Evolutionary conservation across 2,888 invertebrate genomes (phyloP), one percentile per base, ranked within the genome.

Genomic region (Archips xylosteana): DNA sequence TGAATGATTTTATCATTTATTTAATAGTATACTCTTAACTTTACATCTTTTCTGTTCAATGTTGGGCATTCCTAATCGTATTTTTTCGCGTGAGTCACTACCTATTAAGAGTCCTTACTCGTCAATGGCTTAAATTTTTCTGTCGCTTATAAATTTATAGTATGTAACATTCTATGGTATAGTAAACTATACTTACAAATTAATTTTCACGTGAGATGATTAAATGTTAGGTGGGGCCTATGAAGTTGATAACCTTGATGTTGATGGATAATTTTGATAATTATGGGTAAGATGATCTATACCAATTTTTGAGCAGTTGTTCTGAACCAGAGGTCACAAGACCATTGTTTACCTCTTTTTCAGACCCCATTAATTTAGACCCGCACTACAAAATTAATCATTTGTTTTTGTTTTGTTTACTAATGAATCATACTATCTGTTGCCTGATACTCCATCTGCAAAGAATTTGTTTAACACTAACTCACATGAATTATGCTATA

Each of bases 11-110:
- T 23, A 51, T 54, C 32, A 10, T 32, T 57, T 57, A 32, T 12
- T 32, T 32, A 10, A 32, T 3, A 45, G 51, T 54, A 2, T 54
- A n/a, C 51, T 5, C 2, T 36, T 12, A 49, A 8, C 49, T 36
- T n/a, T 12, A 51, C 9, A 47, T 13, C 10, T 32, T n/a, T 36
- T 65, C 3, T 34, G 13, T 62, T 62, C 9, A 15, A 23, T 47
- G 15, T 23, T 45, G 47, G 0, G 8, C 15, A 36, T 61, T 67
- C 23, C 12, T 45, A 66, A 67, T 72, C 67, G 61, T 57, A 36
- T 60, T 71, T 71, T 49, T 69, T 59, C 57, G 49, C 39, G 68
- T 73, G 73, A 73, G 59, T 73, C 73, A 73, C 63, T 63, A 49
- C 59, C 49, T 59, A 73, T 69, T 73, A 64, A 42, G 34, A 64